Base-by-base conservation (phyloP, 2,888 invertebrate species). In the Marronus borbonicus region DNA sequence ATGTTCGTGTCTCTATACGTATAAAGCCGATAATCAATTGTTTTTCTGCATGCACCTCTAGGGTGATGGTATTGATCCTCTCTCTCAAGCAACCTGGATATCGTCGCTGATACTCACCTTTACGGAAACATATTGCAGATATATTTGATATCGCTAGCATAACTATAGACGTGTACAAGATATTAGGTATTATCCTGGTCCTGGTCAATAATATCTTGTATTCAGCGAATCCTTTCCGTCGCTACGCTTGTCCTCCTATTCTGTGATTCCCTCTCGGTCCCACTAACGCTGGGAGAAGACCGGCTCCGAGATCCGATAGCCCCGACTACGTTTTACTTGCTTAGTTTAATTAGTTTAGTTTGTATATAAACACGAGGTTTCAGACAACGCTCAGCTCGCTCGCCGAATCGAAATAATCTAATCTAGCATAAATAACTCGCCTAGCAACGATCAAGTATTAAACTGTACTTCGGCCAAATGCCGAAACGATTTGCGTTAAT, bases 311-410 rank as follows among this genome's bases (percentile, higher is more conserved):
- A 62, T 62, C 31, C 28, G 62, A 62, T 60, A 24, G 60, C 60
- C 60, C 72, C 24, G 60, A 14, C 58, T 44, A 58, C 60, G 60
- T 60, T 74, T 74, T 60, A 74, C 44, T 74, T 74, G 60, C 72
- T 74, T 60, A 60, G 72, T 74, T 74, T 74, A 74, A 74, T 74
- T 74, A 74, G 72, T 74, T 74, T 74, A 74, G 72, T 74, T 74
- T 74, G 72, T 74, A 60, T 74, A 74, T 74, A 74, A 74, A 74
- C 72, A 74, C 72, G 60, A 49, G 72, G 72, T 74, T 74, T 74
- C 72, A 60, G 49, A 74, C 72, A 74, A 74, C 55, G 20, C 72
- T 60, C 44, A 12, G 44, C 44, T 44, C 44, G 72, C 72, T 74
- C 36, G 58, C 60, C 72, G 60, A 74, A 74, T 74, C 60, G 72